Percentiles rank a stretch among this genome's conserved stretches.
Evolutionary conservation across 2,797 vertebrate genomes (phyloP).

Genomic region (Loriculus beryllinus): DNA sequence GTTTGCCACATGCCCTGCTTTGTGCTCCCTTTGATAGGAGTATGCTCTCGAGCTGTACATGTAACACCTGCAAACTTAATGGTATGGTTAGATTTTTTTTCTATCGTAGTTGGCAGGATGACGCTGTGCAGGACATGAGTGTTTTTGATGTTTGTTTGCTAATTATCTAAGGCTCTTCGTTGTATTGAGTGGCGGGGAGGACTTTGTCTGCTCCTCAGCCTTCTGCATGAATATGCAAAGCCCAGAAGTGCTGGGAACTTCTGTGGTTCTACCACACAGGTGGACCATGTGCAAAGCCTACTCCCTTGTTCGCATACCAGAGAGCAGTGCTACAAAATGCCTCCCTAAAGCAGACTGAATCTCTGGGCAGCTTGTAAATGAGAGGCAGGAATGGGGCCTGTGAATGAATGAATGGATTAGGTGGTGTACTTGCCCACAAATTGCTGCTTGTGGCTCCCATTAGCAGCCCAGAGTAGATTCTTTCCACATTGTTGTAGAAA

Average conservation of each 20-base stretch:
- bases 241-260: constrained; percentile 58
- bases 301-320: background rate
- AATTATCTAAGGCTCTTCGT: constrained; percentile 58
- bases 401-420: constrained; percentile 1
- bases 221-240: constrained; percentile 63
- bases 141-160: constrained; percentile 62
- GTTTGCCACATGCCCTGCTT: constrained; percentile 75
- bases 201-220: background rate
- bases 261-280: background rate
- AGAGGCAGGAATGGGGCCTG: background rate
- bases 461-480: constrained; percentile 11
- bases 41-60: constrained; percentile 71
- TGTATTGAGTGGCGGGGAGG: constrained; percentile 7
- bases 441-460: constrained; percentile 23
- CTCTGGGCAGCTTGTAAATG: constrained; percentile 1
- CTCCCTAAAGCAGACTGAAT: background rate
- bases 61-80: constrained; percentile 66
- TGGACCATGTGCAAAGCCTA: background rate
- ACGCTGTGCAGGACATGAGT: constrained; percentile 59
- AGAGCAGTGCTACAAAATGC: constrained; percentile 10
- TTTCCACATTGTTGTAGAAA: constrained; percentile 5
- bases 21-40: constrained; percentile 72
- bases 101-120: constrained; percentile 55
- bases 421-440: constrained; percentile 17
- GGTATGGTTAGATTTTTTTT: constrained; percentile 62